Evolutionary conservation across 2,113 vertebrate genomes (phyloP).

Genomic region (Lophotis ruficrista): DNA sequence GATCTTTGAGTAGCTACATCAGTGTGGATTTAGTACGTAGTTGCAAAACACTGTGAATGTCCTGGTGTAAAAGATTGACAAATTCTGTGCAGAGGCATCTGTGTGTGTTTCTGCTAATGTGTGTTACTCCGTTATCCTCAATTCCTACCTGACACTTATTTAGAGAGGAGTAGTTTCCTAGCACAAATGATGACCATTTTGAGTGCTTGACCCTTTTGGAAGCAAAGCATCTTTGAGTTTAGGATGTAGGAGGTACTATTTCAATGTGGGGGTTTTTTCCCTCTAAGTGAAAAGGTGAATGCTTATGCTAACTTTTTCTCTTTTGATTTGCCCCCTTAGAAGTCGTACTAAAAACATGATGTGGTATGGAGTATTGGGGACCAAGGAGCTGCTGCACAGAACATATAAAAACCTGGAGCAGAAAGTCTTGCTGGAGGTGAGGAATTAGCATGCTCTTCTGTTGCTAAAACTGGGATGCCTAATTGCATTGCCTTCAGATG

Average conservation of each 20-base stretch:
- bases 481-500: background rate
- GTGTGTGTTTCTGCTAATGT: background rate
- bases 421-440: slow-evolving; percentile 91
- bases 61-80: background rate
- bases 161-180: background rate
- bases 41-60: background rate
- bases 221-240: background rate
- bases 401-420: slow-evolving; percentile 95
- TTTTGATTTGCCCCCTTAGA: slow-evolving; percentile 65
- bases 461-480: background rate
- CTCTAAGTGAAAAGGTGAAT: background rate
- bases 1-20: background rate
- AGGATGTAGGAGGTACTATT: background rate
- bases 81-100: background rate
- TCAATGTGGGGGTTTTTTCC: background rate
- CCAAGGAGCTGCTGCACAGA: slow-evolving; percentile 91
- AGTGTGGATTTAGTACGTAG: background rate
- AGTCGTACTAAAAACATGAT: slow-evolving; percentile 98
- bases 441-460: background rate
- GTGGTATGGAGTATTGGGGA: slow-evolving; percentile 95
- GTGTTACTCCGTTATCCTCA: background rate
- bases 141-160: background rate
- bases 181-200: background rate
- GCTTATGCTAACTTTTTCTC: background rate
- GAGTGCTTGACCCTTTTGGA: background rate